A percentile compares a stretch with the other conserved stretches of the same genome.
Evolutionary conservation across 1,140 invertebrate genomes (phyloP).

Genomic region (Colletes gigas): DNA sequence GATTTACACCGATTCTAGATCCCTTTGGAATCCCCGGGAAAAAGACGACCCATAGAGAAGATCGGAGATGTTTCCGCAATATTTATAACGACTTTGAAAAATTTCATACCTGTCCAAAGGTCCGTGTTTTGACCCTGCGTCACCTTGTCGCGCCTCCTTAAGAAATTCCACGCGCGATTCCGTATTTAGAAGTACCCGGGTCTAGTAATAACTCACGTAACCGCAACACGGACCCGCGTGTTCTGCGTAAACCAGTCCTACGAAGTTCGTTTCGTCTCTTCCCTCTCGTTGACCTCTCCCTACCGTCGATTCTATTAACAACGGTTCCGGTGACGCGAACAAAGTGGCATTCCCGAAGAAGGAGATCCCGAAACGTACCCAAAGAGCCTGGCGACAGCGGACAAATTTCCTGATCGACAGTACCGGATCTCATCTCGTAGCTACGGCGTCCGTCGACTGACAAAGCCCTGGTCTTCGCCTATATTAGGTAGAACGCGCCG

Average conservation of each 20-base stretch:
- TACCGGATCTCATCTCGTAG: conserved; percentile 24
- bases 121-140: too few species aligned
- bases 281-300: neutral
- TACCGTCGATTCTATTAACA: conserved; percentile 1
- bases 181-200: too few species aligned
- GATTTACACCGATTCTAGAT: neutral
- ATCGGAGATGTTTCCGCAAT: too few species aligned
- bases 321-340: neutral
- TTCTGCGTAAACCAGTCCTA: neutral
- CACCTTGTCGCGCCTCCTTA: too few species aligned
- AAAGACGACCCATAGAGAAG: too few species aligned
- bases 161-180: too few species aligned
- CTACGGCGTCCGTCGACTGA: neutral
- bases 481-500: conserved; percentile 66
- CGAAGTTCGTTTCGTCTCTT: neutral
- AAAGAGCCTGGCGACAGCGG: neutral
- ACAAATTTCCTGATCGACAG: conserved; percentile 47
- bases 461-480: conserved; percentile 47
- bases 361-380: conserved; percentile 4
- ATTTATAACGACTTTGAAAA: too few species aligned
- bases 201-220: too few species aligned
- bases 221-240: too few species aligned
- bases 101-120: too few species aligned
- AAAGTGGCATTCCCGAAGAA: conserved; percentile 17
- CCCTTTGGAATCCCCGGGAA: too few species aligned